A percentile compares a stretch with the other conserved stretches of the same genome.
These are phyloP conservation scores for Sebastes hubbsi DNA, from an alignment of 2,797 vertebrate genomes.

Conservation along the genomic window DNA sequence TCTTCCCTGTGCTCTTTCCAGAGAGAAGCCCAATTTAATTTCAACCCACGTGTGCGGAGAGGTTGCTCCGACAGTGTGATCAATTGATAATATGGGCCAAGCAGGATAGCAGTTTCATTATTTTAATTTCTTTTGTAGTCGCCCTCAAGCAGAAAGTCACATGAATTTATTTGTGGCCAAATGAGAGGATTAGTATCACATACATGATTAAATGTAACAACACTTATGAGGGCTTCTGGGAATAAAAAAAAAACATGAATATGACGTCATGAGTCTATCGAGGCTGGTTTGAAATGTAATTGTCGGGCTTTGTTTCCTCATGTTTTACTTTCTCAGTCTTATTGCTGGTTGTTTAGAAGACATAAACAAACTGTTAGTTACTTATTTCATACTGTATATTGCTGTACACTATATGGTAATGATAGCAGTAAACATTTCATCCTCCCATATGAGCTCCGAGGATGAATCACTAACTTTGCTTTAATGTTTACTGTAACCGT, in stretches of 20 bases:
- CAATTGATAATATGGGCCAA: slow-evolving; percentile 53
- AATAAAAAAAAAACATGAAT: neutral
- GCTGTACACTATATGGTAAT: neutral
- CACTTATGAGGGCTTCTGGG: slow-evolving; percentile 31
- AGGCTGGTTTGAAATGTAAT: neutral
- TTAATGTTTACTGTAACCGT: slow-evolving; percentile 3
- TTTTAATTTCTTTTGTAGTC: slow-evolving; percentile 55
- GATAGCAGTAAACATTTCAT: slow-evolving; percentile 7
- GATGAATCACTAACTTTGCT: slow-evolving; percentile 3
- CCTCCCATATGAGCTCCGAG: slow-evolving; percentile 7
- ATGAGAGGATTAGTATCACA: slow-evolving; percentile 57
- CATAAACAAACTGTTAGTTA: neutral
- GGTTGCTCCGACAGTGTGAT: slow-evolving; percentile 47
- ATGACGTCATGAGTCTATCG: neutral
- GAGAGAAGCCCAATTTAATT: slow-evolving; percentile 47
- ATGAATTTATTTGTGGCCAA: slow-evolving; percentile 46
- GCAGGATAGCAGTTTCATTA: slow-evolving; percentile 63
- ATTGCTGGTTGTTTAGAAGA: neutral
- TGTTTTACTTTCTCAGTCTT: neutral
- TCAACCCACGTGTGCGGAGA: slow-evolving; percentile 35
- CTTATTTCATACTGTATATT: neutral
- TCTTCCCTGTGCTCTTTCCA: neutral
- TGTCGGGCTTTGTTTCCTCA: neutral
- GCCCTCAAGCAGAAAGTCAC: slow-evolving; percentile 44
- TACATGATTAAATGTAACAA: slow-evolving; percentile 59